Evolutionary conservation across 2,797 vertebrate genomes (phyloP).

Genomic region (Smutsia temminckii): DNA sequence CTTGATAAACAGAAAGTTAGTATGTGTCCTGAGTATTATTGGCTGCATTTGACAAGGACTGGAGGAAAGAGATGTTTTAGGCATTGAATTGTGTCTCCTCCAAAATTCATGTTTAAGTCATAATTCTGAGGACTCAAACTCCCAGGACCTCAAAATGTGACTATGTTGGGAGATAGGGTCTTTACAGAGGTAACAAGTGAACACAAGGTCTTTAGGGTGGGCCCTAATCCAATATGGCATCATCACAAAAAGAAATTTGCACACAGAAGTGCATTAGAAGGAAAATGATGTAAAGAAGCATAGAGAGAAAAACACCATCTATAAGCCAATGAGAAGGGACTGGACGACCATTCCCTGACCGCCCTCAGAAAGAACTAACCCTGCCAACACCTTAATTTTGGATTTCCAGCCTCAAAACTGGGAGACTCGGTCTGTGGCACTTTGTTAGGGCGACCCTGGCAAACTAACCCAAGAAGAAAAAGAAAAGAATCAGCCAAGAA

Average conservation of each 20-base stretch:
- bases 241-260: not conserved
- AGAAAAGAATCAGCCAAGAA: not conserved
- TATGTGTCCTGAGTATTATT: not conserved
- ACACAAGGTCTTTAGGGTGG: not conserved
- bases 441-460: not conserved
- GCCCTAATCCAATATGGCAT: not conserved
- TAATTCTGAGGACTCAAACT: too few relatives aligned
- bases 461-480: not conserved
- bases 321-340: not conserved
- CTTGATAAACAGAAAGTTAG: conserved; percentile 15
- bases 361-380: not conserved
- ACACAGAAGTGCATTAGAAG: not conserved
- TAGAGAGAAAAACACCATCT: not conserved
- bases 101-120: not conserved
- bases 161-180: not conserved
- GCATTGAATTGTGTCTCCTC: not conserved
- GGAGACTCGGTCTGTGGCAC: not conserved
- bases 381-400: not conserved
- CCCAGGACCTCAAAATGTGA: not conserved
- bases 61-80: not conserved
- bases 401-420: not conserved
- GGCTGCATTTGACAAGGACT: not conserved
- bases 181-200: not conserved
- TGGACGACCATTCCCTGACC: not conserved
- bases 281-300: not conserved